These are phyloP conservation scores for Yasuhikotakia modesta DNA, from an alignment of 2,797 vertebrate genomes.

Conservation along the genomic window DNA sequence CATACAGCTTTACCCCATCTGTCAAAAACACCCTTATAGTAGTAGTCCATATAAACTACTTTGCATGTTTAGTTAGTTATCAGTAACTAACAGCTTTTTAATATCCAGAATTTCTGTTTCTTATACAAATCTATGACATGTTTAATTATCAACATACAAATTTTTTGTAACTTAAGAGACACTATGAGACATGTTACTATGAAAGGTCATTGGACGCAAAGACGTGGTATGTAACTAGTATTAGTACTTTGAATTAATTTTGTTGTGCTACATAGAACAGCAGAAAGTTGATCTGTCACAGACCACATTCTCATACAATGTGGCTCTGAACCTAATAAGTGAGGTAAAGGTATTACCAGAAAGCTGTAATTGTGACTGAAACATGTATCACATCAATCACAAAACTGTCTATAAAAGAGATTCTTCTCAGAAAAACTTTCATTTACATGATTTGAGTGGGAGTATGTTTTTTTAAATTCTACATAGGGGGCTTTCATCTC, in stretches of 20 bases:
- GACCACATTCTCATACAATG: slow-evolving; percentile 49
- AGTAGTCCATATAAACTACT: too few species aligned
- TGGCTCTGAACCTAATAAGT: slow-evolving; percentile 53
- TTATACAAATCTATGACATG: background rate
- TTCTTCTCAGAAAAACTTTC: slow-evolving; percentile 59
- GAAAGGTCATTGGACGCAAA: too few species aligned
- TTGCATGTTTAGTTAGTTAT: too few species aligned
- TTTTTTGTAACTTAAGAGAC: too few species aligned
- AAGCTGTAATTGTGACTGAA: slow-evolving; percentile 52
- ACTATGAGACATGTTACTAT: too few species aligned
- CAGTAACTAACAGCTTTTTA: slow-evolving; percentile 29
- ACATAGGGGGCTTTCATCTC: slow-evolving; percentile 50
- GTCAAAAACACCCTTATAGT: too few species aligned
- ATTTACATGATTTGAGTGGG: slow-evolving; percentile 54
- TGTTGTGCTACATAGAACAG: too few species aligned
- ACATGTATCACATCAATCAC: slow-evolving; percentile 51
- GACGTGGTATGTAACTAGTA: too few species aligned
- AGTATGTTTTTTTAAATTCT: slow-evolving; percentile 51
- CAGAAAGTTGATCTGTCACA: slow-evolving; percentile 44
- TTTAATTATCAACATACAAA: background rate
- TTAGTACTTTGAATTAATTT: too few species aligned
- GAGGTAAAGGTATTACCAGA: slow-evolving; percentile 37
- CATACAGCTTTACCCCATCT: too few species aligned
- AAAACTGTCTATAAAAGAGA: slow-evolving; percentile 63
- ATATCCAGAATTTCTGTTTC: slow-evolving; percentile 43